Base-by-base conservation (phyloP, 35 echinoderm and acorn worm species). In the Ophiothrix spiculata region DNA sequence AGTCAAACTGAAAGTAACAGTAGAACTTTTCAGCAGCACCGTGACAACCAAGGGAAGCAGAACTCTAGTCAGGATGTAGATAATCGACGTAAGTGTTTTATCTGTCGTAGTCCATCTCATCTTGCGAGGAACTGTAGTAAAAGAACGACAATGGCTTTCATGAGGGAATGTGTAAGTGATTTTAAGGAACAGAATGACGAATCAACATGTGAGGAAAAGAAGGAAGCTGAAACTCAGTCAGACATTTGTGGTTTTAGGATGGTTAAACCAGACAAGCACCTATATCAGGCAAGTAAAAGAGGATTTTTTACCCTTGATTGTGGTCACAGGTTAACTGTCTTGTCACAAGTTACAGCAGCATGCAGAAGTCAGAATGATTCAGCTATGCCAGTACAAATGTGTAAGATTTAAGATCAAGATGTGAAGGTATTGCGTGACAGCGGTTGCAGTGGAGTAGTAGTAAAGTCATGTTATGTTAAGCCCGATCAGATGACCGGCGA, bases 371-470 rank as follows among this genome's bases (percentile, higher is more conserved):
- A 37, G 39, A 13, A 29, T 21, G 76, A 39, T 40, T 21, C 14
- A 17, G 37, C 74, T 25, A 87, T 88, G 80, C 86, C 93, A 35
- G 90, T 92, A 19, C 35, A 10, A 38, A 81, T 84, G 63, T 85
- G 90, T 56, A 16, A 69, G 21, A 49, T 95, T 23, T 37, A 37
- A 23, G 40, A 81, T 29, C 46, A 76, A 33, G 16, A 35, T 29
- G 82, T 79, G 4, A 74, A 37, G 14, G 90, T 96, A 60, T 36
- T 96, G 25, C 39, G 93, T 45, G 90, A 96, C 38, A 91, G 83
- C 84, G 90, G 93, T 32, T 96, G 90, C 76, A 88, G 84, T 42
- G 81, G 78, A 14, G 86, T 90, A 1, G 86, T 96, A 25, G 79
- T 92, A 38, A 78, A 69, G 38, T 38, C 37, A 35, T 33, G 42